Percentiles rank a stretch among this genome's conserved stretches.
Conservation (phyloP, 2,113 vertebrate genomes). For the Pachypanchax playfairii region DNA sequence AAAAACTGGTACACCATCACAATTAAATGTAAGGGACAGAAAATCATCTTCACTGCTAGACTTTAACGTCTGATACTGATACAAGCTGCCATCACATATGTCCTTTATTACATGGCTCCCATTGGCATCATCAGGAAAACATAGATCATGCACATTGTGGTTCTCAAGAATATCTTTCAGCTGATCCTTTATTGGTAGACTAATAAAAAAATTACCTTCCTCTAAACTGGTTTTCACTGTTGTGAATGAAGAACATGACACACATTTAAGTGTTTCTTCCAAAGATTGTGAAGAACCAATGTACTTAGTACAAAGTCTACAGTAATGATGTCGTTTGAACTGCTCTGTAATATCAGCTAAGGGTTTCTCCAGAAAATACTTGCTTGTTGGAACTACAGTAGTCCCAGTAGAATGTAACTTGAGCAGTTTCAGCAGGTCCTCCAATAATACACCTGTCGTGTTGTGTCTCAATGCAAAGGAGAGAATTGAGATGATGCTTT, state of each 20-base stretch:
- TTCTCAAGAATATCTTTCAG: slow-evolving; percentile 29
- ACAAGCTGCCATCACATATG: slow-evolving; percentile 4
- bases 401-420: slow-evolving; percentile 1
- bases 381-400: slow-evolving; percentile 19
- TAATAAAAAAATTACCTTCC: slow-evolving; percentile 12
- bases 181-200: slow-evolving; percentile 8
- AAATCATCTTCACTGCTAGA: slow-evolving; percentile 15
- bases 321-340: slow-evolving; percentile 1
- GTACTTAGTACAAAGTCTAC: slow-evolving; percentile 7
- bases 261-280: slow-evolving; percentile 1
- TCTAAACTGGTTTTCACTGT: slow-evolving; percentile 11
- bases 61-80: slow-evolving; percentile 13
- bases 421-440: slow-evolving; percentile 13
- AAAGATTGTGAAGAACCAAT: slow-evolving; percentile 5
- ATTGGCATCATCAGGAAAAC: neutral
- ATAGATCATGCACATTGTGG: slow-evolving; percentile 3
- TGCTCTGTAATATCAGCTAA: slow-evolving; percentile 3
- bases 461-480: slow-evolving; percentile 15
- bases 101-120: neutral
- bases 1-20: slow-evolving; percentile 29
- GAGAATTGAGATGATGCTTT: slow-evolving; percentile 14
- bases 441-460: slow-evolving; percentile 15
- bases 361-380: slow-evolving; percentile 19
- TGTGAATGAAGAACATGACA: slow-evolving; percentile 1
- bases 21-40: slow-evolving; percentile 18